phyloP scores from a whole-genome alignment of 2,888 invertebrate genomes.

The Drosophila bunnanda region DNA sequence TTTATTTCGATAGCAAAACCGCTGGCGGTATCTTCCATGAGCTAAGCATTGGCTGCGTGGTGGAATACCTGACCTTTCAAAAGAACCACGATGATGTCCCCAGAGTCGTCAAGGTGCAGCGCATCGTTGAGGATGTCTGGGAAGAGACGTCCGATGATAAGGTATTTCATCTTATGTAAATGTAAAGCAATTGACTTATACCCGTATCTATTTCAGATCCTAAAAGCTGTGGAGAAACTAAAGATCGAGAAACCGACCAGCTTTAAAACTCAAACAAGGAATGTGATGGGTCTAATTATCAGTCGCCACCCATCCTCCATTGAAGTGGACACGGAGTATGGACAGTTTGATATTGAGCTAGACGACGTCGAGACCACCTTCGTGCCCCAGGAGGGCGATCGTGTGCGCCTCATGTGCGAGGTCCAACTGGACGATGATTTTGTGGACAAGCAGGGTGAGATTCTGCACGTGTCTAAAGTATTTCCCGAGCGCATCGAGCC shows the following conservation, averaged over 20 bases:
- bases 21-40: conserved; percentile 66
- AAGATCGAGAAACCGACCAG: conserved; percentile 64
- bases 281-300: conserved; percentile 70
- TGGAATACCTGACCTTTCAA: conserved; percentile 87
- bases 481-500: conserved; percentile 87
- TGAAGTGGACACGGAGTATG: conserved; percentile 83
- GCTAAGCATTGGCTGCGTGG: conserved; percentile 86
- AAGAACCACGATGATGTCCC: conserved; percentile 84
- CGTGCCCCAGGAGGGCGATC: conserved; percentile 89
- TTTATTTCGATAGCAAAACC: conserved; percentile 86
- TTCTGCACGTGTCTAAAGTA: conserved; percentile 87
- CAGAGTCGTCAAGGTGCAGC: conserved; percentile 87
- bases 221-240: conserved; percentile 59
- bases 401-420: conserved; percentile 87
- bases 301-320: conserved; percentile 57
- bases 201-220: conserved; percentile 53
- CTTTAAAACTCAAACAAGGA: conserved; percentile 79
- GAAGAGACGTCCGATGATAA: conserved; percentile 80
- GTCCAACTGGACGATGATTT: conserved; percentile 87
- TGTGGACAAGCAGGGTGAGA: conserved; percentile 85
- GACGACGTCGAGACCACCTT: conserved; percentile 88
- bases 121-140: conserved; percentile 86
- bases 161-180: conserved; percentile 19
- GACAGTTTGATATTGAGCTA: conserved; percentile 86
- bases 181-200: not conserved